A percentile compares a stretch with the other conserved stretches of the same genome.
Evolutionary conservation across 1,140 invertebrate genomes (phyloP).

Genomic region (Drosophila fuyamai): DNA sequence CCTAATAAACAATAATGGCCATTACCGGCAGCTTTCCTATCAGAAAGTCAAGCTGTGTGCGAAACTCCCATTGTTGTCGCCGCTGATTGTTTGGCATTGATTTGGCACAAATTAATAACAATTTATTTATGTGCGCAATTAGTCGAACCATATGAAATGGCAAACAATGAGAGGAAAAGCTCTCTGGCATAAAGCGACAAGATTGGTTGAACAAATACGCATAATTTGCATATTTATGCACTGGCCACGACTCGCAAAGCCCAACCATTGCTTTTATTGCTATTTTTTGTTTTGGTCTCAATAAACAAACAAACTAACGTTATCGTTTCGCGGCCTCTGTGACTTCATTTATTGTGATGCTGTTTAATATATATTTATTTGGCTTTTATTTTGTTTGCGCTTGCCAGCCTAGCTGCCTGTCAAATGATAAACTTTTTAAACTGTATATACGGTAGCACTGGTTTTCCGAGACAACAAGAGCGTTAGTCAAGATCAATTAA

Average conservation of each 20-base stretch:
- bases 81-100: constrained; percentile 48
- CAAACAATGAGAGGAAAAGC: constrained; percentile 38
- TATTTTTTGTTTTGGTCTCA: constrained; percentile 20
- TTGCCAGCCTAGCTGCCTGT: constrained; percentile 37
- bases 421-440: constrained; percentile 40
- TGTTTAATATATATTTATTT: constrained; percentile 41
- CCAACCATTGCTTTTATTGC: constrained; percentile 39
- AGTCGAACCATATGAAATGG: constrained; percentile 48
- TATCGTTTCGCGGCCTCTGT: constrained; percentile 42
- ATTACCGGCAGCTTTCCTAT: not conserved
- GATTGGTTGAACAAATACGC: constrained; percentile 52
- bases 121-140: constrained; percentile 77
- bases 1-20: constrained; percentile 1
- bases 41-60: constrained; percentile 19
- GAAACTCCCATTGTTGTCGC: constrained; percentile 25
- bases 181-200: constrained; percentile 24
- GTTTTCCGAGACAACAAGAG: not conserved
- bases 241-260: constrained; percentile 17
- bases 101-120: constrained; percentile 73
- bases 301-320: constrained; percentile 53
- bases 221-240: constrained; percentile 63
- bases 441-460: not conserved
- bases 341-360: constrained; percentile 48
- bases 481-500: not conserved
- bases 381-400: constrained; percentile 32